phyloP scores from a whole-genome alignment of 2,797 vertebrate genomes.

The Tapera naevia region DNA sequence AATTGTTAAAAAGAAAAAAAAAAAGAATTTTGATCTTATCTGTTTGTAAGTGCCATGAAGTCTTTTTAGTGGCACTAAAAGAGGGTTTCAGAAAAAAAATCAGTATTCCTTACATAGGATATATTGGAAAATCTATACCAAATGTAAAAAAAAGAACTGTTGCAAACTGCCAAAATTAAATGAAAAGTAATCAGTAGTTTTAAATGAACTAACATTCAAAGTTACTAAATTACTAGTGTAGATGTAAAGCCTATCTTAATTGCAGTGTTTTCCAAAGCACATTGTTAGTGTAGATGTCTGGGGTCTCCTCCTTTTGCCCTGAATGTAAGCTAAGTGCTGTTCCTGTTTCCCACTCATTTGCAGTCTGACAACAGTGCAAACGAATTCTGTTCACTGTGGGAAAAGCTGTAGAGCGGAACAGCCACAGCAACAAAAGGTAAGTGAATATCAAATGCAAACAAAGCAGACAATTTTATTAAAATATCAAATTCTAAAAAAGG shows the following conservation, averaged over 20 bases:
- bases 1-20: background rate
- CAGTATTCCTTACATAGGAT: background rate
- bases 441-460: background rate
- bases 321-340: background rate
- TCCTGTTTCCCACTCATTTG: background rate
- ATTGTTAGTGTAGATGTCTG: background rate
- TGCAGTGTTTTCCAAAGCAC: background rate
- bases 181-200: background rate
- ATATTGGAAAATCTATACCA: background rate
- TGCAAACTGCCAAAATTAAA: background rate
- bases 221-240: background rate
- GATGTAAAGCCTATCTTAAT: background rate
- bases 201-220: background rate
- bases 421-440: background rate
- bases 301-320: background rate
- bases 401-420: background rate
- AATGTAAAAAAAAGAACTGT: background rate
- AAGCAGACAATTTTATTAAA: background rate
- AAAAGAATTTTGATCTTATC: background rate
- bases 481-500: background rate
- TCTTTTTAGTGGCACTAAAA: background rate
- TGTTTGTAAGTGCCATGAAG: background rate
- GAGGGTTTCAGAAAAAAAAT: background rate
- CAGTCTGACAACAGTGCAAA: background rate
- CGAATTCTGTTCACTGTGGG: background rate